Conservation (phyloP, 1,140 invertebrate species). For the Caenorhabditis latens region DNA sequence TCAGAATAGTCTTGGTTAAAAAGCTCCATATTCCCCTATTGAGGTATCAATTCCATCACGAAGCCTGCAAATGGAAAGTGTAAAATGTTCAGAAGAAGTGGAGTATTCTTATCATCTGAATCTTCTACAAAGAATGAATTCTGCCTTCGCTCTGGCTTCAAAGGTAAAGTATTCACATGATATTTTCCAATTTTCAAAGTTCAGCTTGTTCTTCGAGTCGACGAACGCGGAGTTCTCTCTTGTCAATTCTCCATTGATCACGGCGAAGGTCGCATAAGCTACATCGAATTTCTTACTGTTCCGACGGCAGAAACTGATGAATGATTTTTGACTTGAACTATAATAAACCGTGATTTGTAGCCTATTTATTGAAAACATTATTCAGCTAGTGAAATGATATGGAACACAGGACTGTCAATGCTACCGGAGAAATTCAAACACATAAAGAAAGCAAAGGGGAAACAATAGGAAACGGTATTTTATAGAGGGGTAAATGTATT, state of each 20-base stretch:
- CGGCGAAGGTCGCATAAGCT: slow-evolving; percentile 7
- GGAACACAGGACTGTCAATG: too few species aligned
- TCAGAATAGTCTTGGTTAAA: too few species aligned
- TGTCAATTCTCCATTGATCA: slow-evolving; percentile 42
- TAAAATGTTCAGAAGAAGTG: slow-evolving; percentile 17
- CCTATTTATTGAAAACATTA: too few species aligned
- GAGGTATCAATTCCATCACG: slow-evolving; percentile 6
- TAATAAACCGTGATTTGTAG: too few species aligned
- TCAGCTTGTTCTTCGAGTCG: slow-evolving; percentile 25
- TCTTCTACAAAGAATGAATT: slow-evolving; percentile 23
- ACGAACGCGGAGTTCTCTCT: slow-evolving; percentile 10
- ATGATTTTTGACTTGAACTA: background rate
- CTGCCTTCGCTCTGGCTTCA: slow-evolving; percentile 1
- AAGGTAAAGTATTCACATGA: background rate
- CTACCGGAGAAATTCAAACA: too few species aligned
- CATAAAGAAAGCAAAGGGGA: too few species aligned
- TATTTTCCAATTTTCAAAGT: background rate
- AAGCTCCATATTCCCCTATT: too few species aligned
- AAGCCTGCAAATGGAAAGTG: slow-evolving; percentile 51
- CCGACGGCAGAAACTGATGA: background rate
- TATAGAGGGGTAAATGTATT: too few species aligned
- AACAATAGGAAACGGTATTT: too few species aligned
- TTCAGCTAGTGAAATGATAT: too few species aligned
- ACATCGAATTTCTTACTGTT: slow-evolving; percentile 41
- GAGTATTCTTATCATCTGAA: background rate